Conservation (phyloP, 1,140 invertebrate genomes). For the silkworm (Bombyx mori) region DNA sequence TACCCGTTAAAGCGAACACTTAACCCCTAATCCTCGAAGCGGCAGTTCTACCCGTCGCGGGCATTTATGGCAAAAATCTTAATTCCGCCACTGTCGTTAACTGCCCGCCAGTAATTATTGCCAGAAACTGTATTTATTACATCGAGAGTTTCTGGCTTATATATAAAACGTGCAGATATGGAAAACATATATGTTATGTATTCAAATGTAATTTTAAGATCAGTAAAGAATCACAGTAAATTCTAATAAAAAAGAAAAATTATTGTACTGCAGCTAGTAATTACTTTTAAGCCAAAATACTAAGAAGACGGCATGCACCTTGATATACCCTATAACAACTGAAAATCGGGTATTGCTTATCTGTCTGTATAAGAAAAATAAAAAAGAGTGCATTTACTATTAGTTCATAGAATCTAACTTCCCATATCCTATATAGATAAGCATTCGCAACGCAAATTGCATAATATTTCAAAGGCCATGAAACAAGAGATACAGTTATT, state of each 20-base stretch:
- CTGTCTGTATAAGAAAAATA: too few relatives aligned
- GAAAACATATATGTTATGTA: too few relatives aligned
- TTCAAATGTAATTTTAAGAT: too few relatives aligned
- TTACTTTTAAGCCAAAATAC: too few relatives aligned
- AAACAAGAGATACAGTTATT: conserved; percentile 51
- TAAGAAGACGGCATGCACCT: too few relatives aligned
- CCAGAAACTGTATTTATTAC: conserved; percentile 58
- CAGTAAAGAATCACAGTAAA: too few relatives aligned
- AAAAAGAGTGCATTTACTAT: too few relatives aligned
- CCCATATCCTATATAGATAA: neutral
- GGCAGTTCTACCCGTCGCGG: conserved; percentile 47
- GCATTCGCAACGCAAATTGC: neutral
- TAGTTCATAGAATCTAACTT: conserved; percentile 6
- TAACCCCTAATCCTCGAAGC: conserved; percentile 65
- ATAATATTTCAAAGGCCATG: conserved; percentile 18
- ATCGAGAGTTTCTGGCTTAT: conserved; percentile 18
- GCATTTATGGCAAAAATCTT: conserved; percentile 70
- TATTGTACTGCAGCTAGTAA: too few relatives aligned
- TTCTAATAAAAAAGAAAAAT: too few relatives aligned
- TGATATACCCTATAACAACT: too few relatives aligned
- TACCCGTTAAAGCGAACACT: conserved; percentile 65
- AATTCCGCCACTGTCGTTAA: conserved; percentile 64
- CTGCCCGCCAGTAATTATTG: conserved; percentile 65
- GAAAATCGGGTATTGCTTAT: too few relatives aligned
- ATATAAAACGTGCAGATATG: too few relatives aligned